These are phyloP conservation scores for Leptinotarsa texana DNA, from an alignment of 1,140 invertebrate species.

Conservation along the genomic window DNA sequence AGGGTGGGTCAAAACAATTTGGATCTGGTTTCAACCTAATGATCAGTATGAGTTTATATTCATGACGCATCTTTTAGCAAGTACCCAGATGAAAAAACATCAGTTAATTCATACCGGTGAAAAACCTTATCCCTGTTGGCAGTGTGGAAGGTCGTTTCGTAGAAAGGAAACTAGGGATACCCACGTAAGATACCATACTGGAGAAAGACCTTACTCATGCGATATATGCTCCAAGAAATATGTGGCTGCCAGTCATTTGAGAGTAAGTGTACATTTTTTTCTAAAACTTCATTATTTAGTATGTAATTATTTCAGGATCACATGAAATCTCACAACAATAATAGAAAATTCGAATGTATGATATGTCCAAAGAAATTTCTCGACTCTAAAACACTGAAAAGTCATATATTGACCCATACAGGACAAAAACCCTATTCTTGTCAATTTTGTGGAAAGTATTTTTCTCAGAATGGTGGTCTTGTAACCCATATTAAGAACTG, in stretches of 20 bases:
- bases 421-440: slow-evolving; percentile 61
- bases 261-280: slow-evolving; percentile 33
- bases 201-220: slow-evolving; percentile 66
- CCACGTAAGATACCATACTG: slow-evolving; percentile 70
- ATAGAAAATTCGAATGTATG: slow-evolving; percentile 58
- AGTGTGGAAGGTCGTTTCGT: slow-evolving; percentile 51
- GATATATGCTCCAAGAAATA: slow-evolving; percentile 61
- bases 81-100: slow-evolving; percentile 51
- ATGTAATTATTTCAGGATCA: slow-evolving; percentile 58
- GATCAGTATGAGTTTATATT: background rate
- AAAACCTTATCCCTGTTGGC: slow-evolving; percentile 52
- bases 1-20: too few species aligned
- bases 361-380: slow-evolving; percentile 60
- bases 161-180: slow-evolving; percentile 59
- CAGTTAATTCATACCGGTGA: slow-evolving; percentile 49
- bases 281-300: background rate
- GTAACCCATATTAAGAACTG: slow-evolving; percentile 28
- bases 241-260: slow-evolving; percentile 49
- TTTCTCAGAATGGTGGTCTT: slow-evolving; percentile 44
- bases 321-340: slow-evolving; percentile 62
- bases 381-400: slow-evolving; percentile 60
- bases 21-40: too few species aligned
- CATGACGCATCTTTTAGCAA: slow-evolving; percentile 40
- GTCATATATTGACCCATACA: slow-evolving; percentile 62
- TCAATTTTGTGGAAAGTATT: slow-evolving; percentile 59